Evolutionary conservation across 1,140 invertebrate species (phyloP).

Genomic region (Caenorhabditis brenneri): DNA sequence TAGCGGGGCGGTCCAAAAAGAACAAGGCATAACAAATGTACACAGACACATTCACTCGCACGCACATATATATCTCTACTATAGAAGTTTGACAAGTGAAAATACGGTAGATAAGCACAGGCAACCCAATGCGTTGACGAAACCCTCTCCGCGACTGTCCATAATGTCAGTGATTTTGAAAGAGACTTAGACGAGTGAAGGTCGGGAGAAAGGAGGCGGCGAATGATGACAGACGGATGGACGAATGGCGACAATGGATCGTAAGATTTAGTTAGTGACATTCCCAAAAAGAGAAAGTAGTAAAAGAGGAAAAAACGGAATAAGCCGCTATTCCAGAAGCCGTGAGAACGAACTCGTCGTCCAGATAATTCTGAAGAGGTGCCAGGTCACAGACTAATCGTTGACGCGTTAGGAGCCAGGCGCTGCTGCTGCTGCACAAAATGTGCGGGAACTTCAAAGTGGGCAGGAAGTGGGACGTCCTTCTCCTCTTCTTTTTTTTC

Average conservation of each 20-base stretch:
- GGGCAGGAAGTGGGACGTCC: conserved; percentile 30
- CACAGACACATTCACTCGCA: conserved; percentile 30
- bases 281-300: not conserved
- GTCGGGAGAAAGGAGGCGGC: not conserved
- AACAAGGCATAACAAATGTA: conserved; percentile 37
- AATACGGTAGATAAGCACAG: conserved; percentile 30
- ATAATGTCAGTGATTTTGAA: conserved; percentile 8
- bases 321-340: too few species aligned
- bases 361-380: not conserved
- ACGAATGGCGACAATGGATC: conserved; percentile 12
- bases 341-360: too few species aligned
- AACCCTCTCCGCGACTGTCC: not conserved
- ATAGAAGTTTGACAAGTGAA: conserved; percentile 42
- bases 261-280: conserved; percentile 28
- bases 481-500: not conserved
- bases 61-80: conserved; percentile 37
- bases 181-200: not conserved
- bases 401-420: not conserved
- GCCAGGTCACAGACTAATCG: not conserved
- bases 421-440: not conserved
- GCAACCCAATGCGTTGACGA: not conserved
- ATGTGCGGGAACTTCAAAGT: conserved; percentile 31
- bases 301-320: not conserved
- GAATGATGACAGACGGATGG: conserved; percentile 8
- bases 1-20: conserved; percentile 36